Evolutionary conservation across 2,888 invertebrate species (phyloP).

Genomic region (Temnothorax ravouxi): DNA sequence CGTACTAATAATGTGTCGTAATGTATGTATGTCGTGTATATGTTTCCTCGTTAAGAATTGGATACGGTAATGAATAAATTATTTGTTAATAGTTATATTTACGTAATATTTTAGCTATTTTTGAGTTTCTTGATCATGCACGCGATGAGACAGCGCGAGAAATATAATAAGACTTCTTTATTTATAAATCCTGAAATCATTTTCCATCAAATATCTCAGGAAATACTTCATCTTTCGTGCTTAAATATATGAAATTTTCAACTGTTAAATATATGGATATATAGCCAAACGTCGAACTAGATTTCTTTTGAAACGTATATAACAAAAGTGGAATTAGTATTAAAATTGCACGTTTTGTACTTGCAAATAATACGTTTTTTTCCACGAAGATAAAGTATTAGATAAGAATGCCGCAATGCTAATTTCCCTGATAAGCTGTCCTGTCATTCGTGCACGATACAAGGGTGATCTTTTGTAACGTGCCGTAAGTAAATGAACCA

Average conservation of each 20-base stretch:
- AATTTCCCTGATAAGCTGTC: slow-evolving; percentile 38
- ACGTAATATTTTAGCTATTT: neutral
- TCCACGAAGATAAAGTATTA: neutral
- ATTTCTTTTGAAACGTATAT: neutral
- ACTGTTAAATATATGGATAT: neutral
- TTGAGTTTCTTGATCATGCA: neutral
- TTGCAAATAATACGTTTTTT: neutral
- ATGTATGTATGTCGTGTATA: neutral
- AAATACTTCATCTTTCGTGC: neutral
- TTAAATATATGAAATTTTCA: neutral
- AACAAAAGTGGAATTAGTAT: neutral
- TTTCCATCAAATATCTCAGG: neutral
- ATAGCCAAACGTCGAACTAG: neutral
- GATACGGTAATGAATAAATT: neutral
- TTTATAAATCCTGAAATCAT: neutral
- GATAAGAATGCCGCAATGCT: slow-evolving; percentile 18
- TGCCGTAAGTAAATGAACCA: slow-evolving; percentile 50
- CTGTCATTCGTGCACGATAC: slow-evolving; percentile 25
- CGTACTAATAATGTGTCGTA: neutral
- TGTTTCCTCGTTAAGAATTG: slow-evolving; percentile 2
- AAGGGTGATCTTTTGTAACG: slow-evolving; percentile 30
- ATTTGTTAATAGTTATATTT: neutral
- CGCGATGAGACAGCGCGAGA: neutral
- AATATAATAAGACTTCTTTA: neutral
- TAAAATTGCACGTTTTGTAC: too few species aligned